Evolutionary conservation across 2,113 vertebrate genomes (phyloP).

Genomic region (Dicentrarchus labrax): DNA sequence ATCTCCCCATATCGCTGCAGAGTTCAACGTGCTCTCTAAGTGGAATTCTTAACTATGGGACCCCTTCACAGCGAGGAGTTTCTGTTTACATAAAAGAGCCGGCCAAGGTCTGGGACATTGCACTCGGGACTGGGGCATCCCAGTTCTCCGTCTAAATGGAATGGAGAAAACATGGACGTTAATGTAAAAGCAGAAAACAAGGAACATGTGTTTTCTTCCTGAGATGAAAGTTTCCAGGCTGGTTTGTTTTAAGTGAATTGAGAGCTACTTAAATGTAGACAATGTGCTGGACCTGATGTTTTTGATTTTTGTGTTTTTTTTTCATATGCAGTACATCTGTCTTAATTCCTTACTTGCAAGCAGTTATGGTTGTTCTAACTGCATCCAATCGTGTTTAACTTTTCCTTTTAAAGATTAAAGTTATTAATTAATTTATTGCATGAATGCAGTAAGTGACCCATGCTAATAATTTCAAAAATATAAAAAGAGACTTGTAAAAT

Average conservation of each 20-base stretch:
- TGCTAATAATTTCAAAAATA: background rate
- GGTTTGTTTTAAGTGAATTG: slow-evolving; percentile 52
- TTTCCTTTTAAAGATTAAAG: background rate
- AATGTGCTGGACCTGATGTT: slow-evolving; percentile 9
- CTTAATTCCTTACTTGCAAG: background rate
- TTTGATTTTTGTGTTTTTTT: background rate
- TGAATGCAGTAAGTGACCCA: background rate
- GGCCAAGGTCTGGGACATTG: slow-evolving; percentile 78
- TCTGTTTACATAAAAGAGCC: slow-evolving; percentile 84
- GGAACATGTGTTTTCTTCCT: slow-evolving; percentile 65
- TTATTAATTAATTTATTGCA: background rate
- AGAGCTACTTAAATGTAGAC: slow-evolving; percentile 45
- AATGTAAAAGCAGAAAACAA: slow-evolving; percentile 75
- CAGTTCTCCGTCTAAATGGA: slow-evolving; percentile 75
- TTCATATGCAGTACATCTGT: background rate
- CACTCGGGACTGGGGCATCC: slow-evolving; percentile 80
- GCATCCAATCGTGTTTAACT: background rate
- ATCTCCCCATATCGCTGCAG: slow-evolving; percentile 60
- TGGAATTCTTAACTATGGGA: slow-evolving; percentile 86
- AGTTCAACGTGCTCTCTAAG: slow-evolving; percentile 79
- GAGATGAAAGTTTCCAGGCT: slow-evolving; percentile 71
- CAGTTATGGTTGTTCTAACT: background rate
- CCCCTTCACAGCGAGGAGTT: slow-evolving; percentile 86
- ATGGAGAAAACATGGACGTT: slow-evolving; percentile 77
- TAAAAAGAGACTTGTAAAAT: background rate